These are phyloP conservation scores for Drosophila nr. fundita DNA, from an alignment of 2,888 invertebrate genomes.

Conservation along the genomic window DNA sequence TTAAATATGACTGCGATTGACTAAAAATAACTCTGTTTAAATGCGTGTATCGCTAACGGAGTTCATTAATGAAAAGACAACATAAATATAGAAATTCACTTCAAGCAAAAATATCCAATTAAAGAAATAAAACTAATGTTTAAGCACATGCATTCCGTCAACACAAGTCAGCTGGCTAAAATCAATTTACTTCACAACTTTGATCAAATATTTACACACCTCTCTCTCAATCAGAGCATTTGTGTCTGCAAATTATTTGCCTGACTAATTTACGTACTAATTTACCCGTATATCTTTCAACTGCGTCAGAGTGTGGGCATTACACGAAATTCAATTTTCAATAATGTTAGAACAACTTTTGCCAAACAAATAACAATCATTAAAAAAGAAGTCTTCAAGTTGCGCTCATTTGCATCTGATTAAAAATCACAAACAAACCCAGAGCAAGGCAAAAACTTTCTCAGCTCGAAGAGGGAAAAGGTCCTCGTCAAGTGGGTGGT, in stretches of 20 bases:
- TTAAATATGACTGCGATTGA: slow-evolving; percentile 28
- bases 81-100: not conserved
- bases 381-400: slow-evolving; percentile 48
- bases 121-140: not conserved
- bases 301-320: slow-evolving; percentile 31
- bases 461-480: not conserved
- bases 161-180: not conserved
- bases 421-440: slow-evolving; percentile 59
- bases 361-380: slow-evolving; percentile 57
- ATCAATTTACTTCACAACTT: slow-evolving; percentile 8
- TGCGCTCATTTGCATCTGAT: slow-evolving; percentile 73
- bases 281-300: slow-evolving; percentile 27
- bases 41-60: slow-evolving; percentile 7
- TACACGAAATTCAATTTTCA: slow-evolving; percentile 62
- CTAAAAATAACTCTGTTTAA: not conserved
- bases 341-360: slow-evolving; percentile 58
- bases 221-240: not conserved
- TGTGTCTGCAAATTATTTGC: not conserved
- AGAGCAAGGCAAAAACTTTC: slow-evolving; percentile 33
- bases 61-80: not conserved
- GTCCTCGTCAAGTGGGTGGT: slow-evolving; percentile 12
- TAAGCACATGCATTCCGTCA: not conserved
- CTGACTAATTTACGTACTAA: slow-evolving; percentile 4
- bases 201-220: slow-evolving; percentile 33
- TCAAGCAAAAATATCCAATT: not conserved